Percentiles rank a stretch among this genome's conserved stretches.
Evolutionary conservation across 2,888 invertebrate genomes (phyloP).

Genomic region (Drosophila monieri): DNA sequence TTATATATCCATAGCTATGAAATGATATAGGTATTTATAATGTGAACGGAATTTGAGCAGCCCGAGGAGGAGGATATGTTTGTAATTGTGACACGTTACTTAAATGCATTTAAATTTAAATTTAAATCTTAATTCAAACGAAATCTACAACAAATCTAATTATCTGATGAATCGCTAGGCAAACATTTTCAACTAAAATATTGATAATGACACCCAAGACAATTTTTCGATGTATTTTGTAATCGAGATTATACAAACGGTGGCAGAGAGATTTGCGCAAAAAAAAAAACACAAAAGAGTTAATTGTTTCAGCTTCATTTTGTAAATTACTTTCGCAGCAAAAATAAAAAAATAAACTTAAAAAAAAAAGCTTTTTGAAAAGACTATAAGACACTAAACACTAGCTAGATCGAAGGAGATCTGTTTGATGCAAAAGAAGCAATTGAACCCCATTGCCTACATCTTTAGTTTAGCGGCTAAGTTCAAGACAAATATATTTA

Average conservation of each 20-base stretch:
- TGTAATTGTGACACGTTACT: slow-evolving; percentile 73
- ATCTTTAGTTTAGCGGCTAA: slow-evolving; percentile 73
- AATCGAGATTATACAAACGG: slow-evolving; percentile 66
- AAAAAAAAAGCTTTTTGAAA: slow-evolving; percentile 55
- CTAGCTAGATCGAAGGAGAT: slow-evolving; percentile 15
- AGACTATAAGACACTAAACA: slow-evolving; percentile 58
- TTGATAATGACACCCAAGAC: slow-evolving; percentile 43
- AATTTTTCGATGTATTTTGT: slow-evolving; percentile 75
- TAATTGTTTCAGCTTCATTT: slow-evolving; percentile 59
- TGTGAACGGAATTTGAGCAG: slow-evolving; percentile 58
- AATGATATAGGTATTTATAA: slow-evolving; percentile 52
- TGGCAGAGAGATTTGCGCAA: slow-evolving; percentile 56
- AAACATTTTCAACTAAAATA: slow-evolving; percentile 55
- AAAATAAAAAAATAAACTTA: background rate
- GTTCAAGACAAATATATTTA: slow-evolving; percentile 68
- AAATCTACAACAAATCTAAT: slow-evolving; percentile 36
- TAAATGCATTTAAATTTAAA: slow-evolving; percentile 76
- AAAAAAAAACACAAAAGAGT: slow-evolving; percentile 24
- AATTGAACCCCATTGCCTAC: slow-evolving; percentile 63
- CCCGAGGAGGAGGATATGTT: slow-evolving; percentile 48
- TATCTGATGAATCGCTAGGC: slow-evolving; percentile 36
- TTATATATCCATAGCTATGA: slow-evolving; percentile 57
- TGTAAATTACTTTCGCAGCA: slow-evolving; percentile 57
- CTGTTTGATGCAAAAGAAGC: slow-evolving; percentile 31
- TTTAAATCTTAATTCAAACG: slow-evolving; percentile 68